Conservation (phyloP, 1,140 invertebrate genomes). For the Telenomus remus region DNA sequence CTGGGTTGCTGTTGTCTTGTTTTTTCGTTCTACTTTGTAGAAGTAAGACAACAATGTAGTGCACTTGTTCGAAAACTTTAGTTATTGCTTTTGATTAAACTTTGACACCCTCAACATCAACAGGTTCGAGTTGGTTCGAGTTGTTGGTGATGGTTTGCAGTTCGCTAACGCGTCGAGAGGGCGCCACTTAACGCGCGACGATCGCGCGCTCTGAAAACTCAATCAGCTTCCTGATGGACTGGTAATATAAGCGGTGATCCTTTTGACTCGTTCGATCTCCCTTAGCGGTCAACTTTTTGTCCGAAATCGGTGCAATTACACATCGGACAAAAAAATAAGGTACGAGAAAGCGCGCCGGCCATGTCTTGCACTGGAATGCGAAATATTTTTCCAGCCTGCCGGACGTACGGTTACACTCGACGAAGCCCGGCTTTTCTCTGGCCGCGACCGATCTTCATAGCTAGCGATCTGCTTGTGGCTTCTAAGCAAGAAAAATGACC, state of each 20-base stretch:
- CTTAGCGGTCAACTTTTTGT: constrained; percentile 23
- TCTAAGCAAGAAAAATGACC: constrained; percentile 45
- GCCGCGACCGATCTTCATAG: constrained; percentile 43
- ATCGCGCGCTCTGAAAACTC: constrained; percentile 11
- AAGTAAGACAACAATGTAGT: neutral
- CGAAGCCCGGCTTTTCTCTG: constrained; percentile 40
- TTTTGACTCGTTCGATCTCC: constrained; percentile 20
- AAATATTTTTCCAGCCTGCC: constrained; percentile 51
- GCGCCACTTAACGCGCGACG: constrained; percentile 9
- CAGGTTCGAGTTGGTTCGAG: too few species aligned
- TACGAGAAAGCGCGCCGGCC: constrained; percentile 12
- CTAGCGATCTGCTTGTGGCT: constrained; percentile 35
- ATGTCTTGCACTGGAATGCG: constrained; percentile 33
- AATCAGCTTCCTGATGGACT: constrained; percentile 1
- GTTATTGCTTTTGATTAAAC: too few species aligned
- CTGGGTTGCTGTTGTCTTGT: too few species aligned
- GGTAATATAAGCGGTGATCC: constrained; percentile 12
- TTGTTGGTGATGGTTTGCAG: too few species aligned
- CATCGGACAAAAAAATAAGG: constrained; percentile 12
- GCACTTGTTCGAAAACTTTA: neutral
- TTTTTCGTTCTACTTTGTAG: too few species aligned
- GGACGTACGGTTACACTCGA: constrained; percentile 33
- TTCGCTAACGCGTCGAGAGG: neutral
- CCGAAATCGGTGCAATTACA: constrained; percentile 31
- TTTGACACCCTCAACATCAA: too few species aligned